Evolutionary conservation across 2,888 invertebrate species (phyloP).

Genomic region (Sminthurinus aureus): DNA sequence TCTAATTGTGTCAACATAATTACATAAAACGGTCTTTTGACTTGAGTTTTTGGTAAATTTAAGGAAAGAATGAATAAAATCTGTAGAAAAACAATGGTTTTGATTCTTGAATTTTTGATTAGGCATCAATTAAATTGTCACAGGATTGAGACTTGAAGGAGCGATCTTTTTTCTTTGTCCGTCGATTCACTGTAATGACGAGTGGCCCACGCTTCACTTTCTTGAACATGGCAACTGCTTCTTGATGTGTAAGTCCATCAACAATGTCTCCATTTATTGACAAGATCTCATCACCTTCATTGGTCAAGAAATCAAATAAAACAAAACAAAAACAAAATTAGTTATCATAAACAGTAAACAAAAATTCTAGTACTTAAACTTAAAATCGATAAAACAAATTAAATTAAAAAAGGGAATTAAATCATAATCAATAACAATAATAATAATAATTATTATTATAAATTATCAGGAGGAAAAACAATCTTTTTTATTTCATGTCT

Average conservation of each 20-base stretch:
- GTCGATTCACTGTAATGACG: constrained; percentile 76
- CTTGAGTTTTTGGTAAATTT: too few relatives aligned
- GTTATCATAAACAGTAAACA: neutral
- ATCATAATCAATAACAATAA: too few relatives aligned
- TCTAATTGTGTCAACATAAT: neutral
- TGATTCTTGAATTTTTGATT: neutral
- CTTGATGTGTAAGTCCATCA: constrained; percentile 80
- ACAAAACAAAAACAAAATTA: neutral
- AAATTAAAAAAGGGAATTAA: too few relatives aligned
- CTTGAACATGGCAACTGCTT: constrained; percentile 82
- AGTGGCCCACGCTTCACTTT: constrained; percentile 79
- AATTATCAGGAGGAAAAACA: neutral
- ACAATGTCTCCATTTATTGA: constrained; percentile 83
- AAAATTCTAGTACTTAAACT: too few relatives aligned
- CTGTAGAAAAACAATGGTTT: neutral
- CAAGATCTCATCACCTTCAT: constrained; percentile 79
- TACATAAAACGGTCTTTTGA: too few relatives aligned
- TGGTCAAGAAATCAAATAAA: neutral
- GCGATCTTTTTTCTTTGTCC: constrained; percentile 64
- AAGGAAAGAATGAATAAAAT: neutral
- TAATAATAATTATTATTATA: neutral
- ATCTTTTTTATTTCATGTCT: too few relatives aligned
- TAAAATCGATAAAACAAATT: neutral
- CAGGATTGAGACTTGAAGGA: constrained; percentile 58
- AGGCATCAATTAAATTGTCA: constrained; percentile 58